phyloP scores from a whole-genome alignment of 1,140 invertebrate genomes.

The Drosophila pseudoananassae region DNA sequence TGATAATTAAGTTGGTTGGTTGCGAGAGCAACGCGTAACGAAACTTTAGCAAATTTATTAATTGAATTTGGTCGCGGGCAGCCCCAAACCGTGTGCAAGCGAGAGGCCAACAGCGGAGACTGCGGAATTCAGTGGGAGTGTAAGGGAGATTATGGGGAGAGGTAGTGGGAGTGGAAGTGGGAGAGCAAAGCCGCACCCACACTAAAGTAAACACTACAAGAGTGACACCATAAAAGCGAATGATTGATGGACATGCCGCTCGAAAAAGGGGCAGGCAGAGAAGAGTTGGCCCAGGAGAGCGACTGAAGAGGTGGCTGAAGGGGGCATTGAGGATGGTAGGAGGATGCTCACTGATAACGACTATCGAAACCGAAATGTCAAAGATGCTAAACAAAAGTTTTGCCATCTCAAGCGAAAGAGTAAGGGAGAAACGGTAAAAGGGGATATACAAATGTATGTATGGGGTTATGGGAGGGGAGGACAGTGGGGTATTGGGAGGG shows the following conservation, averaged over 20 bases:
- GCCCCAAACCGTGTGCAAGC: not conserved
- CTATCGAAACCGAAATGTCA: slow-evolving; percentile 45
- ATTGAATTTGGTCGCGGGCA: slow-evolving; percentile 53
- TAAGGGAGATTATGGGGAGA: not conserved
- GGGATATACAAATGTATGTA: too few relatives aligned
- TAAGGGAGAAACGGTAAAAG: not conserved
- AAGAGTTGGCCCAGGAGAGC: not conserved
- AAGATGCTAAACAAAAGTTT: slow-evolving; percentile 53
- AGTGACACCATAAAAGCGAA: slow-evolving; percentile 12
- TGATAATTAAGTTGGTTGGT: slow-evolving; percentile 66
- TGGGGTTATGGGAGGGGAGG: too few relatives aligned
- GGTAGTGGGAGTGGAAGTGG: not conserved
- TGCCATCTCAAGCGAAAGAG: not conserved
- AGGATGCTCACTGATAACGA: slow-evolving; percentile 25
- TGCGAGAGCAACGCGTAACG: slow-evolving; percentile 20
- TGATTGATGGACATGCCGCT: slow-evolving; percentile 19
- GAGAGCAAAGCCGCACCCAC: slow-evolving; percentile 42
- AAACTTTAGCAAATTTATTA: slow-evolving; percentile 62
- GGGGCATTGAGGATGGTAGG: too few relatives aligned
- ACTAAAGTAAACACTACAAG: slow-evolving; percentile 5
- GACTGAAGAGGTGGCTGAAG: not conserved
- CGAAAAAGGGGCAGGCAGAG: too few relatives aligned
- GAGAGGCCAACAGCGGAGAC: slow-evolving; percentile 16
- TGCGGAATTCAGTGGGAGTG: not conserved
- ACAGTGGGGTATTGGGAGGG: not conserved